Base-by-base conservation (phyloP, 2,797 vertebrate genomes). In the Melanotaenia nigrans region DNA sequence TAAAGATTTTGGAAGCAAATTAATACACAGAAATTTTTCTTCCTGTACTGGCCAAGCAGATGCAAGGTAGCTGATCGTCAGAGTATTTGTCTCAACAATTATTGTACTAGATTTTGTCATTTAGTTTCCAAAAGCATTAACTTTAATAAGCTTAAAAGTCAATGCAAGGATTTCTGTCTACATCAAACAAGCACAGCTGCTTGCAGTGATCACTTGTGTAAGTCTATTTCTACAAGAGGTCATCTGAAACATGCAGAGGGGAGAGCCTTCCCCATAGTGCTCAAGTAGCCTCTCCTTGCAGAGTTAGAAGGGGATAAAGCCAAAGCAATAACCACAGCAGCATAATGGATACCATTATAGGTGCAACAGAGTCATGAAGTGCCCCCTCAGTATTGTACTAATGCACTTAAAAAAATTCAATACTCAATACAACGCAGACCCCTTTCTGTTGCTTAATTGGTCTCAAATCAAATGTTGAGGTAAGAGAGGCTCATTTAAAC, bases 241-340 rank as follows among this genome's bases (percentile, higher is more conserved):
- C 49, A 16, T 35, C 65, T 63, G 30, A 61, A 74, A 73, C 38
- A 45, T 58, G 36, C 77, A 32, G 62, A 69, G 68, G 68, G 63
- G 53, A 68, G 40, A 61, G 58, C 58, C 56, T 33, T 65, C 57
- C 56, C 38, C 10, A 24, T 54, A 12, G 58, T 53, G 73, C 62
- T 71, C 0, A 1, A 57, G 57, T 66, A 65, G 25, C 38, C 40
- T 54, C 55, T 71, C 56, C 65, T 25, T 49, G 57, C 49, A 54
- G 38, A 32, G 70, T 77, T 54, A 45, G 45, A 70, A 61, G 62
- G 79, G 63, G 57, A 72, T 68, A 42, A 59, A 68, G 75, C 74
- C 70, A 40, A 59, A 68, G 75, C 75, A 65, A 56, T 66, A 68
- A 63, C 36, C 64, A 51, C 67, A 73, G 54, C 38, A 63, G 65